Conservation (phyloP, 2,888 invertebrate genomes). For the Synergus japonicus region DNA sequence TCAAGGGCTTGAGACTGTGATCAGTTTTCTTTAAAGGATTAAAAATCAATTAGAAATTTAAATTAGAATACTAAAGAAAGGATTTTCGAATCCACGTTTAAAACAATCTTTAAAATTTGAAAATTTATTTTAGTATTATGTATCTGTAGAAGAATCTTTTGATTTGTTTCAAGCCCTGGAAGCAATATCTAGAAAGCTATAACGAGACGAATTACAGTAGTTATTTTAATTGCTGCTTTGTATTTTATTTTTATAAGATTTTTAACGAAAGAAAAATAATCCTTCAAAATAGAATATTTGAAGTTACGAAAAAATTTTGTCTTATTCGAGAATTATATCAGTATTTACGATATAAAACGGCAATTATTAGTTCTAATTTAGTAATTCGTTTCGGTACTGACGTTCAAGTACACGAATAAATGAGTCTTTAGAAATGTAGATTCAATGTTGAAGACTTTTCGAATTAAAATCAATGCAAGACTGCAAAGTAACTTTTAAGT, state of each 20-base stretch:
- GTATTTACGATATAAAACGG: not conserved
- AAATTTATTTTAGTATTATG: not conserved
- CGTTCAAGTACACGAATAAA: slow-evolving; percentile 17
- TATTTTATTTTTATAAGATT: not conserved
- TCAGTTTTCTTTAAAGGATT: not conserved
- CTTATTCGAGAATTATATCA: not conserved
- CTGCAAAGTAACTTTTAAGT: slow-evolving; percentile 35
- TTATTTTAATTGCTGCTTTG: slow-evolving; percentile 15
- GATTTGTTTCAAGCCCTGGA: not conserved
- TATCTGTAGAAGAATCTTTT: not conserved
- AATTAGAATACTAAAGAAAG: not conserved
- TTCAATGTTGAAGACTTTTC: slow-evolving; percentile 33
- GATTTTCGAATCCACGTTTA: not conserved
- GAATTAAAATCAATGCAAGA: slow-evolving; percentile 35
- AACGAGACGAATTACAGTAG: slow-evolving; percentile 3
- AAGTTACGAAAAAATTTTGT: not conserved
- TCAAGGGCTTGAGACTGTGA: slow-evolving; percentile 30
- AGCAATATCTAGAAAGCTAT: not conserved
- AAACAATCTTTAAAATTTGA: not conserved
- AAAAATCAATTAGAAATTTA: not conserved
- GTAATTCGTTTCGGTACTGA: slow-evolving; percentile 3
- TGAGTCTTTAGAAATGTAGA: slow-evolving; percentile 43
- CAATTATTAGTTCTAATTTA: not conserved
- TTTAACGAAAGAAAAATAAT: not conserved
- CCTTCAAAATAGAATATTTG: not conserved